Percentiles rank a stretch among this genome's conserved stretches.
Evolutionary conservation across 2,888 invertebrate genomes (phyloP).

Genomic region (Cylloceria caligata): DNA sequence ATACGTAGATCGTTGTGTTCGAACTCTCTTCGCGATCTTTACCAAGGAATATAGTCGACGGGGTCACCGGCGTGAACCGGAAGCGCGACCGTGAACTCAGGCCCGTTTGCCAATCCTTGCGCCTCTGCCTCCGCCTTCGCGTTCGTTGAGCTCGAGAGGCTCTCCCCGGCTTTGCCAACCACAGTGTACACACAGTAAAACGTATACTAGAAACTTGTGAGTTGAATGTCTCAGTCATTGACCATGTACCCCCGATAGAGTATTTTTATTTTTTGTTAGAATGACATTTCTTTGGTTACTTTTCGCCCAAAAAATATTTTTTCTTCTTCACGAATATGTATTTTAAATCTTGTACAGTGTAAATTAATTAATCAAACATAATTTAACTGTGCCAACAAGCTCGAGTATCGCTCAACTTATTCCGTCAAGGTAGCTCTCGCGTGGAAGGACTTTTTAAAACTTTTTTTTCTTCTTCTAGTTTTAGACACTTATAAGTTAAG

Average conservation of each 20-base stretch:
- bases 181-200: neutral
- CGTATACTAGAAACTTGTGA: neutral
- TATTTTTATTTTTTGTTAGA: neutral
- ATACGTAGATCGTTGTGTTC: conserved; percentile 12
- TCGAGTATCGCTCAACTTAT: neutral
- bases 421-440: too few relatives aligned
- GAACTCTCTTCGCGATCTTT: neutral
- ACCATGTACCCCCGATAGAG: neutral
- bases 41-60: conserved; percentile 28
- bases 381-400: neutral
- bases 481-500: too few relatives aligned
- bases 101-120: conserved; percentile 40
- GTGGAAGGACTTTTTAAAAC: too few relatives aligned
- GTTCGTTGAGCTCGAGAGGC: conserved; percentile 16
- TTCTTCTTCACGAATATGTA: neutral
- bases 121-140: conserved; percentile 20
- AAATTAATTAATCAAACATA: neutral
- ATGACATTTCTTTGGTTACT: neutral
- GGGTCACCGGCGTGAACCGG: conserved; percentile 67
- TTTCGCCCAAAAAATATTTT: neutral
- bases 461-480: too few relatives aligned
- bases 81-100: conserved; percentile 68
- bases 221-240: neutral
- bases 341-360: neutral
- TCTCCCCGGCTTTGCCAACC: conserved; percentile 3